Base-by-base conservation (phyloP, 1,140 invertebrate genomes). In the Teleopsis dalmanni region DNA sequence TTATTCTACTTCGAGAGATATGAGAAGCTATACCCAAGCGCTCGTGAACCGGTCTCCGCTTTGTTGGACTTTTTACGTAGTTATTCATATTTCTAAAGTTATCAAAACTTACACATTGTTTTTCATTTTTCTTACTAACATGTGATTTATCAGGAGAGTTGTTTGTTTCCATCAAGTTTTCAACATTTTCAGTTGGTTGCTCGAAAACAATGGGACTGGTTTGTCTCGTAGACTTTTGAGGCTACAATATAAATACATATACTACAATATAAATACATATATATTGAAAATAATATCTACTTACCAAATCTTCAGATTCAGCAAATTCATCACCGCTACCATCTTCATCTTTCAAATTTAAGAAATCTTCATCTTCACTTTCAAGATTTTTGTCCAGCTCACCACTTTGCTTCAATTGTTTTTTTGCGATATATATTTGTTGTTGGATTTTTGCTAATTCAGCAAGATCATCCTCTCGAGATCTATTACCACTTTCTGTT, bases 331-430 rank as follows among this genome's bases (percentile, higher is more conserved):
- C 49, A 19, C 52, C 44, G 42, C 53, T 34, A 70, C 65, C 38
- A 14, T 67, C 69, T 19, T 71, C 74, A 10, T 71, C 72, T 53
- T 77, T 77, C 8, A 83, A 71, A 63, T 76, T 82, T 29, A 78
- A 65, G 61, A 77, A 76, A 55, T 82, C 78, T 50, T 80, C 76
- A 63, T 80, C 75, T 14, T 79, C 75, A 13, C 74, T 54, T 22
- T 55, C 55, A 13, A 53, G 58, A 40, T 57, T 42, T 48, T 43
- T 25, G 9, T 59, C 54, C 33, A 55, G 22, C 52, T 62, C 54
- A 31, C 64, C 56, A 58, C 75, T 57, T 38, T 70, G 62, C 27
- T 63, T 74, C 40, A 64, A 67, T 40, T 76, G 59, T 22, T 73
- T 72, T 51, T 64, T 77, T 48, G 55, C 74, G 55, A 62, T 73